A percentile compares a stretch with the other conserved stretches of the same genome.
Evolutionary conservation across 2,113 vertebrate species (phyloP).

Genomic region (Malurus cyaneus): DNA sequence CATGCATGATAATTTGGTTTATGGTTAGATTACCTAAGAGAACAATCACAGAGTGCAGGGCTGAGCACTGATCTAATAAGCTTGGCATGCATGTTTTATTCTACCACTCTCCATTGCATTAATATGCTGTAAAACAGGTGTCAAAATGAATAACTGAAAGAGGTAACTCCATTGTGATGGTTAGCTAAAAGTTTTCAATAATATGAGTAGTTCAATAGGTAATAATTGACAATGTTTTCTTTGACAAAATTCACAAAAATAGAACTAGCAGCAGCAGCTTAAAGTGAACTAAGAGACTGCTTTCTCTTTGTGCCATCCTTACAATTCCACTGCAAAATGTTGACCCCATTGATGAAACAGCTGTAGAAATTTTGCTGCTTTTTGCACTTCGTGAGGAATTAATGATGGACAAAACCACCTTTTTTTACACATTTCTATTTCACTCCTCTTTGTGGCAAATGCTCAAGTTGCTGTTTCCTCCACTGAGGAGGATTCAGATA

Average conservation of each 20-base stretch:
- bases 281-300: conserved; percentile 4
- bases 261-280: neutral
- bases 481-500: neutral
- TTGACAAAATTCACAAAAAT: conserved; percentile 41
- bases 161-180: neutral
- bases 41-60: neutral
- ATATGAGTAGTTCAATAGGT: neutral
- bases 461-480: neutral
- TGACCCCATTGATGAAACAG: neutral
- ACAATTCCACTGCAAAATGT: neutral
- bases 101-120: neutral
- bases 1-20: neutral
- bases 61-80: neutral
- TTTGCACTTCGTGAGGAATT: neutral
- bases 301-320: conserved; percentile 6
- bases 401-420: neutral
- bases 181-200: conserved; percentile 15
- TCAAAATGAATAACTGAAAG: conserved; percentile 1
- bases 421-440: neutral
- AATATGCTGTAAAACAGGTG: conserved; percentile 17
- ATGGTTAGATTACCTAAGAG: neutral
- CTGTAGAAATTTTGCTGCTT: neutral
- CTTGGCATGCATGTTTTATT: neutral
- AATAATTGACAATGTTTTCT: conserved; percentile 24
- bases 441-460: neutral